Conservation (phyloP, 2,113 vertebrate genomes). For the Pedionomus torquatus region DNA sequence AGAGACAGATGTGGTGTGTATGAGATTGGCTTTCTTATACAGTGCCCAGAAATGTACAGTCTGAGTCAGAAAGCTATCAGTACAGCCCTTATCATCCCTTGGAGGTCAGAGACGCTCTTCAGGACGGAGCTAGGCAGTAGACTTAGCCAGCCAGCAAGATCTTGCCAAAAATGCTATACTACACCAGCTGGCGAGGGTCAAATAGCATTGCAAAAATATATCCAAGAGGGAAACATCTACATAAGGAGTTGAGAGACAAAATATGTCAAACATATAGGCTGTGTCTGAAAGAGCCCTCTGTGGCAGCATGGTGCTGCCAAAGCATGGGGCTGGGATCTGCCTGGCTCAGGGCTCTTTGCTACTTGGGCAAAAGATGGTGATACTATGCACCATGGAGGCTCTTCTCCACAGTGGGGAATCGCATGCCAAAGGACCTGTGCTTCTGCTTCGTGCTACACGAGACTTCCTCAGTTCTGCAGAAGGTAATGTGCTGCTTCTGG, state of each 20-base stretch:
- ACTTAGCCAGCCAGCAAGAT: neutral
- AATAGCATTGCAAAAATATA: neutral
- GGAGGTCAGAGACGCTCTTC: neutral
- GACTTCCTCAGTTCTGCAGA: neutral
- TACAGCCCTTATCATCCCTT: neutral
- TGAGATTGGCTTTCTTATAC: neutral
- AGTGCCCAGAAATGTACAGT: neutral
- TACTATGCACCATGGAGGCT: neutral
- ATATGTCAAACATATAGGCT: neutral
- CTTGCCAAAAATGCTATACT: neutral
- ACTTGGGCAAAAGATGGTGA: neutral
- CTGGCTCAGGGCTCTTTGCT: neutral
- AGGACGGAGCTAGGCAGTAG: neutral
- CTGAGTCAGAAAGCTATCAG: neutral
- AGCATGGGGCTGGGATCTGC: neutral
- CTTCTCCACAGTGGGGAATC: neutral
- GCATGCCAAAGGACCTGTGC: too few relatives aligned
- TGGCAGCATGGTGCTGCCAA: neutral
- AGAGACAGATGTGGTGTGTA: neutral
- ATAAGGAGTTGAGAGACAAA: neutral
- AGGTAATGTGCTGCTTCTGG: neutral
- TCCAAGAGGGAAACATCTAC: neutral
- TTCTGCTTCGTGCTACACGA: neutral
- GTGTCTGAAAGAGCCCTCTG: neutral
- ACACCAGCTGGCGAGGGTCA: neutral